These are phyloP conservation scores for Alligator sinensis DNA, from an alignment of 2,113 vertebrate species.

Conservation along the genomic window DNA sequence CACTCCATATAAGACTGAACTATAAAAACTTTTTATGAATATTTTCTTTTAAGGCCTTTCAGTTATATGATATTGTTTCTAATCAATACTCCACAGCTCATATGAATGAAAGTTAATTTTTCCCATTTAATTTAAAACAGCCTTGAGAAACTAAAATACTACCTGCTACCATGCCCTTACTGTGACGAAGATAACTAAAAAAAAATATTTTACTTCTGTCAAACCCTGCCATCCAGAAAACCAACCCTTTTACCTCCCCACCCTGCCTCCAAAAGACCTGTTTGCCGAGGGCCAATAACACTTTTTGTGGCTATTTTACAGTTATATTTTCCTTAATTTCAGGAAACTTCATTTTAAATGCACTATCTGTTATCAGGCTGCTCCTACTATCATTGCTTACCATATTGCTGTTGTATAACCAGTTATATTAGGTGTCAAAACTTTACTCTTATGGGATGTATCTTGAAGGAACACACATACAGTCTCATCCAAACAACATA, in stretches of 20 bases:
- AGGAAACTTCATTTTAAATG: conserved; percentile 57
- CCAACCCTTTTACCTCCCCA: not conserved
- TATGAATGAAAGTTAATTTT: conserved; percentile 43
- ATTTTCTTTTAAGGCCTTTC: conserved; percentile 12
- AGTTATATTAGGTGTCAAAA: not conserved
- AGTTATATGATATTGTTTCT: conserved; percentile 14
- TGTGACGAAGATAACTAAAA: not conserved
- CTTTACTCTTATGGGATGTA: not conserved
- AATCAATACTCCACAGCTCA: conserved; percentile 11
- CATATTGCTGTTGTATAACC: not conserved
- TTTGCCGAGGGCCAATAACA: not conserved
- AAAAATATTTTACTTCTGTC: not conserved
- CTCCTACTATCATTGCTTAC: not conserved
- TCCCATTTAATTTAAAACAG: not conserved
- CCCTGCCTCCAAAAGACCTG: not conserved
- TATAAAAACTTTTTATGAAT: not conserved
- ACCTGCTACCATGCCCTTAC: not conserved
- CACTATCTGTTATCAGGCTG: not conserved
- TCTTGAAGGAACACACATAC: conserved; percentile 30
- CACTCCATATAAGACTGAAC: not conserved
- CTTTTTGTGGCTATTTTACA: conserved; percentile 30
- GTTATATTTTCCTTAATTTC: conserved; percentile 68
- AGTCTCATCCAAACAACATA: not conserved
- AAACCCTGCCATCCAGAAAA: not conserved
- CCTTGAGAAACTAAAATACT: not conserved